phyloP scores from a whole-genome alignment of 2,113 vertebrate species.

The Oryzias woworae region DNA sequence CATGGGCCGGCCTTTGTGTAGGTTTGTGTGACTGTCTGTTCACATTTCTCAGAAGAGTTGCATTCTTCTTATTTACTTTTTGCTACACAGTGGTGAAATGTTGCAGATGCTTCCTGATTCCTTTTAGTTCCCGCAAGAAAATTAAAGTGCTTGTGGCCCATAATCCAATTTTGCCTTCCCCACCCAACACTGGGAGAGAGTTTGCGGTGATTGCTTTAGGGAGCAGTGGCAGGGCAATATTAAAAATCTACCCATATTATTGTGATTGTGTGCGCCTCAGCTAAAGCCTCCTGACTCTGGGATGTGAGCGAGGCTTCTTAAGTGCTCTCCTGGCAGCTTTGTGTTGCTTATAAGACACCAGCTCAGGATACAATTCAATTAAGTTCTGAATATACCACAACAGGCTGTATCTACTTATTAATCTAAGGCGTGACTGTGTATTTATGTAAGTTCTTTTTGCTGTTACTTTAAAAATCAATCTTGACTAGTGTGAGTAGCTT shows the following conservation, averaged over 20 bases:
- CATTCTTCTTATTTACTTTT: slow-evolving; percentile 36
- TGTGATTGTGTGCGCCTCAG: slow-evolving; percentile 62
- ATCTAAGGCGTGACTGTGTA: slow-evolving; percentile 41
- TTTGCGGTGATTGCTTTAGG: slow-evolving; percentile 75
- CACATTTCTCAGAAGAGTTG: slow-evolving; percentile 19
- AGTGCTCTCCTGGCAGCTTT: slow-evolving; percentile 78
- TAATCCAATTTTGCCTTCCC: slow-evolving; percentile 78
- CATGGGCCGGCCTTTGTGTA: neutral
- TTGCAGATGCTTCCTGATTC: slow-evolving; percentile 67
- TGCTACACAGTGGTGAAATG: slow-evolving; percentile 46
- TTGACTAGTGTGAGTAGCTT: too few relatives aligned
- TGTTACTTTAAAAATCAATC: neutral
- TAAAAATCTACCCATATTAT: slow-evolving; percentile 73
- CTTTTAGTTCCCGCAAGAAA: slow-evolving; percentile 69
- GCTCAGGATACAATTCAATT: slow-evolving; percentile 73
- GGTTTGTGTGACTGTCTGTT: slow-evolving; percentile 16
- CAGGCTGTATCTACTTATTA: slow-evolving; percentile 49
- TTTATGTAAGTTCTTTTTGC: slow-evolving; percentile 21
- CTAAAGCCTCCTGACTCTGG: slow-evolving; percentile 63
- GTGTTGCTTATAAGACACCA: slow-evolving; percentile 68
- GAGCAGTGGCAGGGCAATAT: slow-evolving; percentile 74
- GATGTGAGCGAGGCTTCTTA: slow-evolving; percentile 62
- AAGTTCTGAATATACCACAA: slow-evolving; percentile 52
- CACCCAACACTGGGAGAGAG: slow-evolving; percentile 35
- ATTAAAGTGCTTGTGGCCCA: slow-evolving; percentile 79